Conservation (phyloP, 2,888 invertebrate genomes). For the Patella depressa region DNA sequence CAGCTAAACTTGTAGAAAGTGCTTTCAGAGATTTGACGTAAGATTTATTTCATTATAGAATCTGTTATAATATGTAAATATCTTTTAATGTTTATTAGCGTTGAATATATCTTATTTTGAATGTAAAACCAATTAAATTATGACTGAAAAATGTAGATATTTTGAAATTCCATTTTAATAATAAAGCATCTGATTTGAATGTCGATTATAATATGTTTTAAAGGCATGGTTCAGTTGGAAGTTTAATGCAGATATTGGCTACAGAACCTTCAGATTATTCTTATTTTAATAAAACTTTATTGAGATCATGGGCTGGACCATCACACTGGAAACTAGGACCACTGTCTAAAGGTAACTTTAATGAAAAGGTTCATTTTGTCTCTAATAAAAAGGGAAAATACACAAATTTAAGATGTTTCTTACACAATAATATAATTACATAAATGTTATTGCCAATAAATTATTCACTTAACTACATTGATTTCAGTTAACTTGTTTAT, state of each 20-base stretch:
- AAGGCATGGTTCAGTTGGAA: constrained; percentile 63
- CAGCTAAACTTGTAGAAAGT: constrained; percentile 58
- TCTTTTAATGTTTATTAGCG: not conserved
- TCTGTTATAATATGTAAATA: too few relatives aligned
- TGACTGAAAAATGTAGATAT: too few relatives aligned
- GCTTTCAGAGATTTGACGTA: constrained; percentile 60
- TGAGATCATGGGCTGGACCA: constrained; percentile 83
- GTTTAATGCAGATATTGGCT: constrained; percentile 69
- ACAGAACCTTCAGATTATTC: constrained; percentile 78
- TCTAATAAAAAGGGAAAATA: too few relatives aligned
- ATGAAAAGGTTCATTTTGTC: too few relatives aligned
- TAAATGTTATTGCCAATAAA: too few relatives aligned
- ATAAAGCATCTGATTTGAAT: not conserved
- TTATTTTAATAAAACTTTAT: constrained; percentile 76
- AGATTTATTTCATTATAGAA: constrained; percentile 27
- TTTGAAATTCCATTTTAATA: too few relatives aligned
- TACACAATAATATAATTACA: too few relatives aligned
- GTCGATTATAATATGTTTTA: constrained; percentile 12
- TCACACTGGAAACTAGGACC: constrained; percentile 82
- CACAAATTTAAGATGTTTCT: too few relatives aligned
- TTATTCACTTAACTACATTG: too few relatives aligned
- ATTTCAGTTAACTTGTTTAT: too few relatives aligned
- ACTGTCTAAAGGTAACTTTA: constrained; percentile 48
- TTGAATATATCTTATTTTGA: not conserved
- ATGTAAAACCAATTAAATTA: not conserved